These are phyloP conservation scores for Terrapene triunguis DNA, from an alignment of 2,113 vertebrate species.

Conservation along the genomic window DNA sequence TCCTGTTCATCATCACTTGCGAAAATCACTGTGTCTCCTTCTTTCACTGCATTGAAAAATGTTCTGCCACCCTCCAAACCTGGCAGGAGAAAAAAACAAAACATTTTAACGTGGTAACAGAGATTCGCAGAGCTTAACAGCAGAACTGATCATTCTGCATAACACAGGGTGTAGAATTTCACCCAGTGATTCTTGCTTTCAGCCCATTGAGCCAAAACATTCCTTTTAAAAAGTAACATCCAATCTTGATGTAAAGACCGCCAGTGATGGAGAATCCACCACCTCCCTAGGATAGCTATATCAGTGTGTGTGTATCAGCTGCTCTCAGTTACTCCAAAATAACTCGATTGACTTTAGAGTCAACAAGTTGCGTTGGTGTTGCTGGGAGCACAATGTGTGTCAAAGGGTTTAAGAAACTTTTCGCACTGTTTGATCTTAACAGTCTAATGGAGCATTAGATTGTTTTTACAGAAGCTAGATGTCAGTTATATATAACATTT, in stretches of 20 bases:
- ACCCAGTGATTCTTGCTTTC: accelerated
- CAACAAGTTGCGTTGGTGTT: neutral
- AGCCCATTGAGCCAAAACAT: neutral
- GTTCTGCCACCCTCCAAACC: constrained; percentile 96
- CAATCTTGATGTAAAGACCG: neutral
- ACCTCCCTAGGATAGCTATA: neutral
- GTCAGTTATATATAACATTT: neutral
- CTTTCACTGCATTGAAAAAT: constrained; percentile 98
- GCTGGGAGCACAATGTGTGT: neutral
- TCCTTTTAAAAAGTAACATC: neutral
- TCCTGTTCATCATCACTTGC: constrained; percentile 98
- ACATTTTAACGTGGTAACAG: neutral
- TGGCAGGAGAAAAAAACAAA: constrained; percentile 67
- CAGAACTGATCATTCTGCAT: neutral
- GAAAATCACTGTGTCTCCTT: constrained; percentile 99
- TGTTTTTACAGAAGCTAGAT: neutral
- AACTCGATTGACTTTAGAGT: neutral
- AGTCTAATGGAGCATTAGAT: neutral
- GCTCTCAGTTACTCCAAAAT: neutral
- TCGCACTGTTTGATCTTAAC: neutral
- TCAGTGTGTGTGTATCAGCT: neutral
- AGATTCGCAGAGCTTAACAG: neutral
- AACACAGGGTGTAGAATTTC: accelerated
- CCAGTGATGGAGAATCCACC: neutral
- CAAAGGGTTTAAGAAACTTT: neutral